A percentile compares a stretch with the other conserved stretches of the same genome.
Conservation (phyloP, 2,113 vertebrate genomes). For the Tetrao urogallus region DNA sequence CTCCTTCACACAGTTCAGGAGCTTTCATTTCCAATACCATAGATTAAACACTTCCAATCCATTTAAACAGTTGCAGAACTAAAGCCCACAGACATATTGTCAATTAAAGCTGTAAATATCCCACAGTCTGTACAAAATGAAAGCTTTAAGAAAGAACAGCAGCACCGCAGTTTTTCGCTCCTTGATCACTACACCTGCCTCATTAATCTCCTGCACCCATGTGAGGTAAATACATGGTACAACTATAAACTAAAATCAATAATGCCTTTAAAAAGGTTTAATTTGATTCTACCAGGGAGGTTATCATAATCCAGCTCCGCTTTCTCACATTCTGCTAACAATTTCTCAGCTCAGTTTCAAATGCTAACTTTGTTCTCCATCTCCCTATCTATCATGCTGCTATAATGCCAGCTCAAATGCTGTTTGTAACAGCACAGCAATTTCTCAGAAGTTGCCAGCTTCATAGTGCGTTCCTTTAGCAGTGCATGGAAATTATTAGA, state of each 20-base stretch:
- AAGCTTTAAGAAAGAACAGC: constrained; percentile 55
- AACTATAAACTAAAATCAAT: constrained; percentile 55
- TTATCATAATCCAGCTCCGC: constrained; percentile 57
- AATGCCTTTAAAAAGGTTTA: constrained; percentile 55
- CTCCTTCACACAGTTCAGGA: neutral
- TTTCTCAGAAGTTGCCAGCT: constrained; percentile 68
- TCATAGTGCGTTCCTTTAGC: constrained; percentile 61
- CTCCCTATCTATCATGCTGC: constrained; percentile 54
- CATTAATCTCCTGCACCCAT: constrained; percentile 36
- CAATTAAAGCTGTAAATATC: constrained; percentile 71
- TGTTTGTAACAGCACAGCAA: constrained; percentile 64
- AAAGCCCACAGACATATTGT: constrained; percentile 58
- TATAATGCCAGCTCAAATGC: constrained; percentile 74
- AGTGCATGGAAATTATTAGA: constrained; percentile 78
- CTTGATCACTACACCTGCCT: constrained; percentile 21
- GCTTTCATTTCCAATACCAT: constrained; percentile 4
- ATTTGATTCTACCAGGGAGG: constrained; percentile 65
- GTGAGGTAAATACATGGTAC: constrained; percentile 57
- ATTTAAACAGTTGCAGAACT: constrained; percentile 55
- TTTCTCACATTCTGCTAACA: constrained; percentile 34
- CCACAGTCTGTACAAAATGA: constrained; percentile 51
- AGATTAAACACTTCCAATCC: constrained; percentile 48
- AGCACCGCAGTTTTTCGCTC: constrained; percentile 48
- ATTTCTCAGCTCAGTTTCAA: constrained; percentile 53
- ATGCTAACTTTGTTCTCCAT: constrained; percentile 60